These are phyloP conservation scores for Heterocephalus glaber DNA, from an alignment of 2,113 vertebrate genomes.

Conservation along the genomic window DNA sequence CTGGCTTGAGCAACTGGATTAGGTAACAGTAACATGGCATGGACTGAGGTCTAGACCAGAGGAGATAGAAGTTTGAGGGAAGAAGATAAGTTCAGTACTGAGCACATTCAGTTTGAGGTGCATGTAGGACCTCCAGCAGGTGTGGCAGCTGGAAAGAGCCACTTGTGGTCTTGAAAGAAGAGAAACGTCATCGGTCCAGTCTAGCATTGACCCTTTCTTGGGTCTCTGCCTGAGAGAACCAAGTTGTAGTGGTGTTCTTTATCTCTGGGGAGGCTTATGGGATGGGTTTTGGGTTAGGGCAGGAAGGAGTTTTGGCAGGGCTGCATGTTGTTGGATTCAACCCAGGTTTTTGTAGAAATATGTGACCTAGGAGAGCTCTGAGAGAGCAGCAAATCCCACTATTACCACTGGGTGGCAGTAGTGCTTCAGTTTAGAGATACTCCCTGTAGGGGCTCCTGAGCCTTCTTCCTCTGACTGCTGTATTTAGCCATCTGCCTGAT, in stretches of 20 bases:
- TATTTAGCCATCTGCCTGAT: background rate
- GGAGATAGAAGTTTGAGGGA: background rate
- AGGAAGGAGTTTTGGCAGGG: background rate
- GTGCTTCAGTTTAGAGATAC: slow-evolving; percentile 52
- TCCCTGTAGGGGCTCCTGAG: background rate
- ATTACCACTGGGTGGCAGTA: slow-evolving; percentile 76
- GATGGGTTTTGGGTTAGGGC: background rate
- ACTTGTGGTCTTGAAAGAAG: slow-evolving; percentile 16
- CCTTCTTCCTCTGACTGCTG: background rate
- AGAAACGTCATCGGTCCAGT: background rate
- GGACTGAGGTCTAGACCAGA: background rate
- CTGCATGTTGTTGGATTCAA: background rate
- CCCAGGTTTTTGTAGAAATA: background rate
- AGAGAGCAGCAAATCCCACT: background rate
- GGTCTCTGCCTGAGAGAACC: background rate
- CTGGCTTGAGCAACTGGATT: background rate
- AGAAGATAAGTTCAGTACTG: background rate
- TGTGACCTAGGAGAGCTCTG: background rate
- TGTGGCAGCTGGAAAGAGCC: background rate
- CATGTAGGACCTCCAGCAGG: background rate
- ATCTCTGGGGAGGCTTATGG: background rate
- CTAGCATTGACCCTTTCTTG: background rate
- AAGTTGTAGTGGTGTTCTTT: background rate
- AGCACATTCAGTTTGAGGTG: background rate
- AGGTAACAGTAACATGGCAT: background rate